Evolutionary conservation across 92 coral and sea anemone species (phyloP), one percentile per base, ranked within the genome.

Genomic region (Ricordea florida): DNA sequence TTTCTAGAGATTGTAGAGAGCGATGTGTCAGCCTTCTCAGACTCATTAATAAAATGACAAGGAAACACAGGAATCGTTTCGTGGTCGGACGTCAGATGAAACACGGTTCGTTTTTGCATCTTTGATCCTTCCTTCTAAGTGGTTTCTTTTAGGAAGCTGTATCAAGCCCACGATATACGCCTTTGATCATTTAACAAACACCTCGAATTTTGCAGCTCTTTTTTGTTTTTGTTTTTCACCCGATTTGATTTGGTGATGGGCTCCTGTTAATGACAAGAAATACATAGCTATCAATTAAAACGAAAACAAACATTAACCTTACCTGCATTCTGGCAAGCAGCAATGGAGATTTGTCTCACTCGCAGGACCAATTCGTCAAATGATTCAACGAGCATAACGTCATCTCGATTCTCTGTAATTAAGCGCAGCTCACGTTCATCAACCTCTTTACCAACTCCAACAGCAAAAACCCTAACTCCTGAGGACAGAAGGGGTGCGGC

Each of bases 401-500:
- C 83, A 11, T 45, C 71, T 35, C 48, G 66, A 15, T 23, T 31
- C 3, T 71, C 64, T 8, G 58, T 89, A 7, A 79, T 25, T n/a
- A 80, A 53, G 22, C 62, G 51, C 48, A 85, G 44, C 30, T 74
- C 76, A 0, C 50, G 59, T 21, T 62, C 47, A 15, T 72, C 68
- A 15, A 87, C 40, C 14, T 82, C 81, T 14, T 51, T 50, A 20
- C 85, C 92, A 69, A 87, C 63, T 24, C 89, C 89, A 28, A 92
- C 87, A 10, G 84, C 87, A 23, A 69, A 48, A n/a, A 92, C 29
- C 6, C 73, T 66, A 16, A 89, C 85, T 2, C 94, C 92, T 0
- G 82, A 84, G 29, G 74, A 48, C 40, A 72, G 20, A 60, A 91
- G 57, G 13, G 86, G 90, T 24, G 49, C 71, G 23, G 83, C 82